Evolutionary conservation across 1,140 invertebrate species (phyloP).

Genomic region (Diploscapter pachys): DNA sequence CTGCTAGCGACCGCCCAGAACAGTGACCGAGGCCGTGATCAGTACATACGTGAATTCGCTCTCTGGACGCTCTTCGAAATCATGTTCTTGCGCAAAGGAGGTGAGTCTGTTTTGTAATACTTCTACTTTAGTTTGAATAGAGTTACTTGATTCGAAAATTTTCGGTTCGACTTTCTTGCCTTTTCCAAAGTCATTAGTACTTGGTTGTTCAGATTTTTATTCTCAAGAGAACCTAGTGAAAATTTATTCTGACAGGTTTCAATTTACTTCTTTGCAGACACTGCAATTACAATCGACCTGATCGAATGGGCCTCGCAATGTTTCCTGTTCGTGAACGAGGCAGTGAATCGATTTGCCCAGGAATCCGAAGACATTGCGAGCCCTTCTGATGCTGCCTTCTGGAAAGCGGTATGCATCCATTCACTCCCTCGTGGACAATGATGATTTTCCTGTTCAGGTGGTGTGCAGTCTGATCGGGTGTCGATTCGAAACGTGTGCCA

Average conservation of each 20-base stretch:
- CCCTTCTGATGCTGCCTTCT: background rate
- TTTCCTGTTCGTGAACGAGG: constrained; percentile 1
- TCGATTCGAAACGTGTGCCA: background rate
- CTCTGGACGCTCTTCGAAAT: constrained; percentile 16
- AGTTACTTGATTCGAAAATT: background rate
- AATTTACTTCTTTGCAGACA: constrained; percentile 11
- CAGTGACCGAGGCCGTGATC: constrained; percentile 1
- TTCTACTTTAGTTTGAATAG: constrained; percentile 10
- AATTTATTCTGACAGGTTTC: background rate
- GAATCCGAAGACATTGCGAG: background rate
- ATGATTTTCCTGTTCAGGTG: background rate
- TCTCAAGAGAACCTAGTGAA: background rate
- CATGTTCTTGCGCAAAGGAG: constrained; percentile 11
- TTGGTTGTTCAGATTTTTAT: background rate
- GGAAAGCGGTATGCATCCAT: constrained; percentile 15
- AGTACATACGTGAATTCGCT: constrained; percentile 3
- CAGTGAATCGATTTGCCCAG: background rate
- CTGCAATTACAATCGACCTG: constrained; percentile 5
- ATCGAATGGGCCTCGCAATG: constrained; percentile 23
- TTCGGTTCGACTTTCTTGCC: no score
- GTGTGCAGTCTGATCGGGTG: background rate
- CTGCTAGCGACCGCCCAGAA: background rate
- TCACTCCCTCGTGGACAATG: background rate
- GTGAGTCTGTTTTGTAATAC: background rate
- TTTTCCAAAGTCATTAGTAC: no score